A percentile compares a stretch with the other conserved stretches of the same genome.
phyloP scores from a whole-genome alignment of 1,140 invertebrate genomes.

The Drosophila virilis region DNA sequence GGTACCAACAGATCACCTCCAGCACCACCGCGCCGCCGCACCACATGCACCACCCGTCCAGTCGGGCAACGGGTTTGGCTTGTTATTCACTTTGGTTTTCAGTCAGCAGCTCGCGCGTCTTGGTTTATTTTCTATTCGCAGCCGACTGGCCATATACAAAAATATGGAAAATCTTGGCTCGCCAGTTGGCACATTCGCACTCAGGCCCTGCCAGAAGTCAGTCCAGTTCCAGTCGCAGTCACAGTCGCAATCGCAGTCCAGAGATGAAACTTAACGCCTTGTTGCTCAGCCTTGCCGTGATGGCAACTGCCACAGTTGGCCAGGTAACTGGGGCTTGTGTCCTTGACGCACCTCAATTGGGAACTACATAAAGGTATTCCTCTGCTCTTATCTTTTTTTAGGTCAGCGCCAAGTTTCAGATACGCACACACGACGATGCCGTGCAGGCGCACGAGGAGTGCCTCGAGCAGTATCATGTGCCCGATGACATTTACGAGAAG shows the following conservation, averaged over 20 bases:
- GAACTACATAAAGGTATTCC: background rate
- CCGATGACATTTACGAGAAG: conserved; percentile 78
- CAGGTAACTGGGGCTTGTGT: conserved; percentile 53
- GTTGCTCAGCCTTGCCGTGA: conserved; percentile 44
- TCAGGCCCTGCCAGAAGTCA: conserved; percentile 61
- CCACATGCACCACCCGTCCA: conserved; percentile 28
- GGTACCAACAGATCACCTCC: conserved; percentile 52
- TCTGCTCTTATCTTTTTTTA: background rate
- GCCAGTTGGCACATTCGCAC: conserved; percentile 63
- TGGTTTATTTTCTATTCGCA: conserved; percentile 19
- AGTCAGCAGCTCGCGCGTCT: background rate
- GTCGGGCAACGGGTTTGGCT: conserved; percentile 67
- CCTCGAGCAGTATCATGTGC: conserved; percentile 61
- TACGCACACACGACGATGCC: conserved; percentile 68
- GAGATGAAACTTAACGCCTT: conserved; percentile 64
- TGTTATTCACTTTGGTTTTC: conserved; percentile 51
- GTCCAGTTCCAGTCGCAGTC: conserved; percentile 26
- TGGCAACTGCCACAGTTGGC: conserved; percentile 34
- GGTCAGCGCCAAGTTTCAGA: conserved; percentile 68
- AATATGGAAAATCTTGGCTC: conserved; percentile 71
- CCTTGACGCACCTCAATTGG: conserved; percentile 8
- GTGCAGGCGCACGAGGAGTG: conserved; percentile 69
- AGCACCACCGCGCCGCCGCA: conserved; percentile 33
- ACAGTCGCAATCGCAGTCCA: conserved; percentile 9
- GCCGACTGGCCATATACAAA: conserved; percentile 55